phyloP scores from a whole-genome alignment of 2,113 vertebrate species.

The Dipodomys stephensi region DNA sequence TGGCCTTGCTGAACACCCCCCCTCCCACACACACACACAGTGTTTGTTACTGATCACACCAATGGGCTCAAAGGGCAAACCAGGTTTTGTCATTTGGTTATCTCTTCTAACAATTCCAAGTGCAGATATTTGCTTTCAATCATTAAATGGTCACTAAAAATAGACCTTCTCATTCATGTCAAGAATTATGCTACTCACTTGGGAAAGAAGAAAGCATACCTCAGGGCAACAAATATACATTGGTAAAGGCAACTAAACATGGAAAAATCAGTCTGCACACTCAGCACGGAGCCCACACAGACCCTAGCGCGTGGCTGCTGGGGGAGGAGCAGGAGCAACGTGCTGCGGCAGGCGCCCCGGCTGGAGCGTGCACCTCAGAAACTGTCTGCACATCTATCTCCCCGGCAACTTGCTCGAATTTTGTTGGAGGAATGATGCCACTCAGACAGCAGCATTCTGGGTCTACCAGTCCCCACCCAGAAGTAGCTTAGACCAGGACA shows the following conservation, averaged over 20 bases:
- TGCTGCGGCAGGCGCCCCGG: too few relatives aligned
- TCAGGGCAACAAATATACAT: not conserved
- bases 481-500: not conserved
- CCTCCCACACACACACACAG: not conserved
- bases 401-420: not conserved
- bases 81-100: not conserved
- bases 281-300: not conserved
- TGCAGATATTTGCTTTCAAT: not conserved
- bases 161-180: not conserved
- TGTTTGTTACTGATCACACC: not conserved
- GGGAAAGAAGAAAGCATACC: not conserved
- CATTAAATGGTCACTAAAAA: not conserved
- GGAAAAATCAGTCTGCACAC: not conserved
- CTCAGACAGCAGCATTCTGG: not conserved
- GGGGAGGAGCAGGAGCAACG: too few relatives aligned
- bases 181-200: not conserved
- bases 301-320: too few relatives aligned
- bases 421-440: not conserved
- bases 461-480: too few relatives aligned
- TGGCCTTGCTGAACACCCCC: too few relatives aligned
- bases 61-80: not conserved
- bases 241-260: not conserved
- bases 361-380: too few relatives aligned
- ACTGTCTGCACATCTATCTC: too few relatives aligned
- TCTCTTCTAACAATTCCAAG: not conserved